Evolutionary conservation across 1,140 invertebrate species (phyloP), one percentile per base, ranked within the genome.

Genomic region (Aphelinus atriplicis): DNA sequence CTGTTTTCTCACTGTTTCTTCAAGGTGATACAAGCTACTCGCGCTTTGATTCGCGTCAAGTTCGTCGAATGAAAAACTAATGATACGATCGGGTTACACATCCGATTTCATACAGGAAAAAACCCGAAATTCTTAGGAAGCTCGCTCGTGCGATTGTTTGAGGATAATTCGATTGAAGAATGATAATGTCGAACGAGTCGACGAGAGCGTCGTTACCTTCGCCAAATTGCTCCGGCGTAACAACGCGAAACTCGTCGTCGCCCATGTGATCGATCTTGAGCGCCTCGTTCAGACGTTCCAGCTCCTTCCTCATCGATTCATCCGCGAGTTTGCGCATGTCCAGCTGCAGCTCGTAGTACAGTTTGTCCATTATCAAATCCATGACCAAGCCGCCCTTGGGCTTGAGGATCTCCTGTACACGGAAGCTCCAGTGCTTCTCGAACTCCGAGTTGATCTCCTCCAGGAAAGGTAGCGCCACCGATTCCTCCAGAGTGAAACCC

Each of bases 251-350:
- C 51, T 6, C 53, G 4, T 0, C 10, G 5, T 47, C 56, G 5
- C n/a, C n/a, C 7, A 62, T 77, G 3, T 73, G 68, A 77, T 92
- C 91, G 4, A 83, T 84, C 1, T 78, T 82, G 10, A 90, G 77
- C 3, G 91, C 91, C 42, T 80, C 81, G 57, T 90, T 87, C 4
- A 92, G 77, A 47, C 86, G 71, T 57, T 89, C 85, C 62, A 91
- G 84, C 77, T 92, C 91, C 0, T 90, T 50, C 67, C 86, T 83
- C 90, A 92, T 91, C 43, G 88, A 72, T 65, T 91, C 90, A 75
- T 92, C 91, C 0, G 91, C 90, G 6, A 86, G 80, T 63, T 79
- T 75, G 3, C 91, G 83, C 43, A 90, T 82, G 75, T 91, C 89
- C 53, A 90, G 68, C 77, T 92, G 90, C 61, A 90, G 81, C 69